Evolutionary conservation across 2,888 invertebrate species (phyloP).

Genomic region (Atethmia centrago): DNA sequence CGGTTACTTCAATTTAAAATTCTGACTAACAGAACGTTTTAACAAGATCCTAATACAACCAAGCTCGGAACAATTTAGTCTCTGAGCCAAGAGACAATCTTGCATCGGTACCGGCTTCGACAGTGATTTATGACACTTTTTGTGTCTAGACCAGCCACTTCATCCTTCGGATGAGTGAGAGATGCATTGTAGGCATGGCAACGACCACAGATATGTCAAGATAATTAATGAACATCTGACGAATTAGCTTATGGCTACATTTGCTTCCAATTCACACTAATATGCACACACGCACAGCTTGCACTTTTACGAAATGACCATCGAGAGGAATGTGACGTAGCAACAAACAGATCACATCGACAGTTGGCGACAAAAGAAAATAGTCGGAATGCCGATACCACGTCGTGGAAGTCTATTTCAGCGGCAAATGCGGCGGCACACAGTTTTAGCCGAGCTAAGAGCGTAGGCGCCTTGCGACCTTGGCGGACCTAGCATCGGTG

Average conservation of each 20-base stretch:
- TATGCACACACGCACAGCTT: slow-evolving; percentile 71
- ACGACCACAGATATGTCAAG: slow-evolving; percentile 71
- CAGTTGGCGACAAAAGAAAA: slow-evolving; percentile 86
- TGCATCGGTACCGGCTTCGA: slow-evolving; percentile 73
- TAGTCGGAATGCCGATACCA: slow-evolving; percentile 85
- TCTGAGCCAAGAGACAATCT: slow-evolving; percentile 75
- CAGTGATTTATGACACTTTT: slow-evolving; percentile 82
- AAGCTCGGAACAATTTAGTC: slow-evolving; percentile 59
- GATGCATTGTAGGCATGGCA: slow-evolving; percentile 72
- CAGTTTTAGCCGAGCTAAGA: slow-evolving; percentile 84
- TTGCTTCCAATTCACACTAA: slow-evolving; percentile 52
- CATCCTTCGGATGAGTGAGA: slow-evolving; percentile 75
- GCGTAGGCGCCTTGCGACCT: slow-evolving; percentile 89
- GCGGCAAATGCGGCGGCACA: slow-evolving; percentile 83
- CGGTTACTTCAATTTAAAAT: slow-evolving; percentile 24
- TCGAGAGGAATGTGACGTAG: slow-evolving; percentile 74
- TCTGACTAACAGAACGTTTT: slow-evolving; percentile 12
- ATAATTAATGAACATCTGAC: slow-evolving; percentile 70
- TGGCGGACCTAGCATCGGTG: slow-evolving; percentile 82
- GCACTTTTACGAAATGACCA: slow-evolving; percentile 75
- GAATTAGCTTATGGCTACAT: slow-evolving; percentile 59
- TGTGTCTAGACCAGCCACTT: slow-evolving; percentile 72
- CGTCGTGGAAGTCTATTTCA: slow-evolving; percentile 87
- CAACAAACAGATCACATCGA: slow-evolving; percentile 76
- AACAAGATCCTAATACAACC: slow-evolving; percentile 46